Conservation (phyloP, 2,888 invertebrate species). For the Deroplatys truncata region DNA sequence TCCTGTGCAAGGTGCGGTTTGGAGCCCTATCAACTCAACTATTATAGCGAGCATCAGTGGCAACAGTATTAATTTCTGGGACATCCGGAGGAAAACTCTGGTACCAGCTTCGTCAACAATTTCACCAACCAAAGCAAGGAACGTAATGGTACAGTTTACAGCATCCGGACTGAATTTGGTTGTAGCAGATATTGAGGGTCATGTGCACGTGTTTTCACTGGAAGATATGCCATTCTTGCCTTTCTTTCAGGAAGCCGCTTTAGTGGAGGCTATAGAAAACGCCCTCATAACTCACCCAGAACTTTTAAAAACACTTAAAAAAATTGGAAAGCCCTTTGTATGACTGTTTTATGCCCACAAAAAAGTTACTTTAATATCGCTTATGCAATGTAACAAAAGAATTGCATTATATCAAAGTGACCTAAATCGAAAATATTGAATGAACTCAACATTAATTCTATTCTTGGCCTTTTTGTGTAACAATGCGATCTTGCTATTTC, state of each 20-base stretch:
- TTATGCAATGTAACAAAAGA: background rate
- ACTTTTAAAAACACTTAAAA: constrained; percentile 57
- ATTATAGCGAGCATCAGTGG: constrained; percentile 66
- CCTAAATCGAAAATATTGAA: too few relatives aligned
- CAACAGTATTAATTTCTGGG: constrained; percentile 70
- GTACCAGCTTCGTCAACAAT: constrained; percentile 59
- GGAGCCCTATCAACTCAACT: constrained; percentile 73
- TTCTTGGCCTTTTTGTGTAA: too few relatives aligned
- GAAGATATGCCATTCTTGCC: constrained; percentile 73
- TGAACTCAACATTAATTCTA: too few relatives aligned
- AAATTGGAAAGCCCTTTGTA: constrained; percentile 45
- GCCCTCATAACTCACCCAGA: constrained; percentile 60
- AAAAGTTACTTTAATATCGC: background rate
- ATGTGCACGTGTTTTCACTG: constrained; percentile 62
- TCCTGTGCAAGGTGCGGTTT: constrained; percentile 55
- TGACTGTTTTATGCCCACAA: background rate
- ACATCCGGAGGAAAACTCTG: constrained; percentile 66
- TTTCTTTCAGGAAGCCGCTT: constrained; percentile 60
- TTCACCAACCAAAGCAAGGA: constrained; percentile 43
- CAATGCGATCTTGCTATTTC: too few relatives aligned
- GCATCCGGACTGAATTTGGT: constrained; percentile 64
- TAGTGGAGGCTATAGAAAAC: constrained; percentile 60
- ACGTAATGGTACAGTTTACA: constrained; percentile 60
- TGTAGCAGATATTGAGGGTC: constrained; percentile 64
- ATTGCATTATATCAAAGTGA: too few relatives aligned